These are phyloP conservation scores for Caenorhabditis zanzibari DNA, from an alignment of 2,888 invertebrate genomes.

Conservation along the genomic window DNA sequence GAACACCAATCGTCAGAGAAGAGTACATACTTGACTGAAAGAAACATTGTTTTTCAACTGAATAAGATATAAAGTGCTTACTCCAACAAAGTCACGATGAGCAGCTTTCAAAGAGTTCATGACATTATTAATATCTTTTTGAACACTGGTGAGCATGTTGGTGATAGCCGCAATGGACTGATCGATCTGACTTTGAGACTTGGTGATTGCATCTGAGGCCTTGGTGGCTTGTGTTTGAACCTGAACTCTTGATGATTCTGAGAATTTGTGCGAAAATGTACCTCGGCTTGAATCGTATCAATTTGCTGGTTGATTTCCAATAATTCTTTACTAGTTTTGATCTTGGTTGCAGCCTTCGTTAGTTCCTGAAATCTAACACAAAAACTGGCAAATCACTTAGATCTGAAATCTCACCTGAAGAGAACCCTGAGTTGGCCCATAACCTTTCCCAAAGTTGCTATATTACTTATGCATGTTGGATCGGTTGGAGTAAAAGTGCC, in stretches of 20 bases:
- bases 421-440: neutral
- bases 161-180: conserved; percentile 23
- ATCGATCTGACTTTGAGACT: conserved; percentile 28
- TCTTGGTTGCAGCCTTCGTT: neutral
- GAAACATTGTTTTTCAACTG: neutral
- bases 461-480: neutral
- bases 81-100: conserved; percentile 52
- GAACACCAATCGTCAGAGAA: conserved; percentile 38
- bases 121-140: conserved; percentile 41
- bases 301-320: conserved; percentile 7
- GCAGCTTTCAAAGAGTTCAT: conserved; percentile 50
- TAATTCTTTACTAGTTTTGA: neutral
- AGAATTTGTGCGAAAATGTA: neutral
- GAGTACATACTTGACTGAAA: conserved; percentile 62
- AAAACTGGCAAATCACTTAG: conserved; percentile 37
- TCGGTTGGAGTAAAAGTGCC: neutral
- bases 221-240: conserved; percentile 27
- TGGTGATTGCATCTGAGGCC: conserved; percentile 18
- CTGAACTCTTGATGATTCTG: neutral
- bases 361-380: neutral
- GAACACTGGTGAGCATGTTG: conserved; percentile 56
- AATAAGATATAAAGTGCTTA: neutral
- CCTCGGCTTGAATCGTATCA: neutral
- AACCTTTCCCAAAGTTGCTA: neutral
- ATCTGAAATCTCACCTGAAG: neutral